Base-by-base conservation (phyloP, 2,888 invertebrate species). In the Cepaea hortensis region DNA sequence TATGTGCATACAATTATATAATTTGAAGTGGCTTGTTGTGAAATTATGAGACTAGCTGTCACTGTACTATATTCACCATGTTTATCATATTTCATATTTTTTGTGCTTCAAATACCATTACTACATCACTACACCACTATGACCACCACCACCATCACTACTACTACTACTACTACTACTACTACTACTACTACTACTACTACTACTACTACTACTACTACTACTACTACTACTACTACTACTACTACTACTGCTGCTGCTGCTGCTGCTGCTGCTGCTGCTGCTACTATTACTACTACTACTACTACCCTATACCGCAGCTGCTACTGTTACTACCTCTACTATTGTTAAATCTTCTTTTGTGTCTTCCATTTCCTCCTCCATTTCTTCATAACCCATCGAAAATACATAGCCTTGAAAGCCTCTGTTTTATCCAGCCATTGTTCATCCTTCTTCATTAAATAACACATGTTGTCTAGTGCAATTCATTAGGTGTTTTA, bases 141-240 rank as follows among this genome's bases (percentile, higher is more conserved):
- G 15, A 20, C 68, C 4, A 68, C 68, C 13, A 20, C 68, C 13
- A 20, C 68, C 13, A 68, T 5, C 13, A 20, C 1, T 9, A 20
- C 68, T 15, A 20, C 68, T 15, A 68, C 68, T 68, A 68, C 68
- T 68, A 20, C 68, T 68, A 15, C 68, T 68, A 18, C 18, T 68
- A 68, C 68, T 68, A 68, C 68, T 68, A 68, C 68, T 68, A 68
- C 11, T 68, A 68, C 68, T 68, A 68, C 68, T 68, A 68, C 68
- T 68, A 68, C 68, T 68, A 68, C 68, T 68, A 68, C 68, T 68
- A 68, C 68, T 68, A 68, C 68, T 68, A 68, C 68, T 68, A 68
- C 68, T 68, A 68, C 68, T 68, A 68, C 68, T 68, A 68, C 68
- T 4, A 68, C 68, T 68, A 68, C 65, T 68, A 68, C 65, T 68